A percentile compares a stretch with the other conserved stretches of the same genome.
Evolutionary conservation across 2,797 vertebrate species (phyloP).

Genomic region (Percopsis omiscomaycus): DNA sequence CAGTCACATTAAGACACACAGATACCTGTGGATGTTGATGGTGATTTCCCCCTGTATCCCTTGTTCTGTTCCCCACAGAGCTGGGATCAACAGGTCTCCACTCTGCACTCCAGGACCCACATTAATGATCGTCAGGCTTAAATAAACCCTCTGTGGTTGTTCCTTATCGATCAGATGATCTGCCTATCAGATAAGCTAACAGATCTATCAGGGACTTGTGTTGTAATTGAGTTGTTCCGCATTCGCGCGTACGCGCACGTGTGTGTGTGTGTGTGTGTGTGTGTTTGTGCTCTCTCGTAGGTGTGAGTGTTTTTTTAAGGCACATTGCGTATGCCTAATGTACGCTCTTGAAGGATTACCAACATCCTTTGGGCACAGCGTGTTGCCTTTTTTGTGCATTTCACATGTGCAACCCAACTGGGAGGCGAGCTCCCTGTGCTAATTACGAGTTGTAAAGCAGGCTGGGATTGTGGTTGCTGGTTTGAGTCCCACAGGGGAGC

Average conservation of each 20-base stretch:
- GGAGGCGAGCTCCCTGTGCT: conserved; percentile 60
- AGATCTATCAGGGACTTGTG: conserved; percentile 66
- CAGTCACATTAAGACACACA: conserved; percentile 1
- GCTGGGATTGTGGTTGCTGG: conserved; percentile 66
- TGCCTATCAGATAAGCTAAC: conserved; percentile 71
- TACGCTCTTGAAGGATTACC: conserved; percentile 43
- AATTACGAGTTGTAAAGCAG: conserved; percentile 72
- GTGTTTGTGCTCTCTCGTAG: conserved; percentile 6
- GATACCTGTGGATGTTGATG: conserved; percentile 21
- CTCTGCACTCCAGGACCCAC: conserved; percentile 52
- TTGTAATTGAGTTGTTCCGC: conserved; percentile 68
- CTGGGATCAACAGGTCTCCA: conserved; percentile 58
- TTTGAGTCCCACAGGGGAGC: conserved; percentile 70
- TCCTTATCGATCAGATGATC: conserved; percentile 73
- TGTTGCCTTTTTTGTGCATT: conserved; percentile 34
- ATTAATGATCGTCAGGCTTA: conserved; percentile 65
- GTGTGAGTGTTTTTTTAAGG: conserved; percentile 13
- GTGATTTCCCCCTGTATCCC: background rate
- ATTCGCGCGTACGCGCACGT: conserved; percentile 28
- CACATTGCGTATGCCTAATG: conserved; percentile 11
- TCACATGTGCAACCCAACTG: conserved; percentile 40
- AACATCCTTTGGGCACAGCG: conserved; percentile 27
- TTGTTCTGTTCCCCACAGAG: background rate
- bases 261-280: conserved; percentile 9
- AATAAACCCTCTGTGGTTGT: conserved; percentile 69